These are phyloP conservation scores for Megaceryle alcyon DNA, from an alignment of 2,797 vertebrate genomes.

Conservation along the genomic window DNA sequence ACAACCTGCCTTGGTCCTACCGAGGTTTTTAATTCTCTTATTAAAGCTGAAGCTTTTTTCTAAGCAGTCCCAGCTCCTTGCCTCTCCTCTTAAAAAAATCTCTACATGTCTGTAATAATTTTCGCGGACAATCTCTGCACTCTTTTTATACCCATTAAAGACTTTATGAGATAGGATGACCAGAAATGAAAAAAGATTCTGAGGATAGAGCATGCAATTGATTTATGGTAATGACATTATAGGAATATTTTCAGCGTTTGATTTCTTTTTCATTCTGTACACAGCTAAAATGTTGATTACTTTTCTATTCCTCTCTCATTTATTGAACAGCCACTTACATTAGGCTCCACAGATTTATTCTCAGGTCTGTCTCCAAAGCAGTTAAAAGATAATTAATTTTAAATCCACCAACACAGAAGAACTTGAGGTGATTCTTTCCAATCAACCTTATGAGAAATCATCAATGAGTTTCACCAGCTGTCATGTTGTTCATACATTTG, in stretches of 20 bases:
- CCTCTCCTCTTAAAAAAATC: neutral
- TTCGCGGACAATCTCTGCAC: slow-evolving; percentile 23
- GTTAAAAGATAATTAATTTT: slow-evolving; percentile 60
- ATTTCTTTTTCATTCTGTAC: slow-evolving; percentile 60
- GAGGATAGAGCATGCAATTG: slow-evolving; percentile 7
- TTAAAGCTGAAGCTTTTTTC: neutral
- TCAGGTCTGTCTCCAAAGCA: slow-evolving; percentile 19
- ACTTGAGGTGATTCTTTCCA: slow-evolving; percentile 32
- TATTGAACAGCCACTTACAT: neutral
- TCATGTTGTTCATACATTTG: slow-evolving; percentile 9
- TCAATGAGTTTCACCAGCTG: slow-evolving; percentile 54
- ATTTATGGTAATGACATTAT: slow-evolving; percentile 55
- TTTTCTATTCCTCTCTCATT: slow-evolving; percentile 19
- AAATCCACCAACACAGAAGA: neutral
- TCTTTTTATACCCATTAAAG: slow-evolving; percentile 56
- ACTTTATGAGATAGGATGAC: slow-evolving; percentile 49
- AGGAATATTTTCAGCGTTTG: slow-evolving; percentile 59
- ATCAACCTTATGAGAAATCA: slow-evolving; percentile 38
- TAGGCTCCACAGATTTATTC: slow-evolving; percentile 17
- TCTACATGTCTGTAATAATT: slow-evolving; percentile 1
- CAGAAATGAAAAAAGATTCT: slow-evolving; percentile 57
- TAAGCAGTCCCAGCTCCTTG: neutral
- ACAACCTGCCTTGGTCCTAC: neutral
- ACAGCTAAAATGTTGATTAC: slow-evolving; percentile 50
- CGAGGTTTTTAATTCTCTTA: neutral